phyloP scores from a whole-genome alignment of 1,140 invertebrate genomes.

The Drosophila teissieri region DNA sequence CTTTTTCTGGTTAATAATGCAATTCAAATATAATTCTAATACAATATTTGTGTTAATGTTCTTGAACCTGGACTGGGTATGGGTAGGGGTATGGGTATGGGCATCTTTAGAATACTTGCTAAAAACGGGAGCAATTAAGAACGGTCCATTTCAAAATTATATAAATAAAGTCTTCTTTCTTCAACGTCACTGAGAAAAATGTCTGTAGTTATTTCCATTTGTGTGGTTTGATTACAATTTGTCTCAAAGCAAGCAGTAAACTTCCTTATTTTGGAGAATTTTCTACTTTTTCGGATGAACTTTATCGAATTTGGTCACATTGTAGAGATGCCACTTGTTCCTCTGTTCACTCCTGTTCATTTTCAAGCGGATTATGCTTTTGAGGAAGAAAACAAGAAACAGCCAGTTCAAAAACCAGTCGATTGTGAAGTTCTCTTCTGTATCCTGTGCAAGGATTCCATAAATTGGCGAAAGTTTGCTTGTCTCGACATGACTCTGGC shows the following conservation, averaged over 20 bases:
- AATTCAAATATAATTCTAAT: too few species aligned
- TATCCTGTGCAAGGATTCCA: too few species aligned
- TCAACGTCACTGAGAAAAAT: neutral
- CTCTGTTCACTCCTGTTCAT: neutral
- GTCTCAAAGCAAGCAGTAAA: neutral
- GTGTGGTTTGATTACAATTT: too few species aligned
- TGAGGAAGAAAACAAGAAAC: too few species aligned
- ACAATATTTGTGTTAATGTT: too few species aligned
- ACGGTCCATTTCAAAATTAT: neutral
- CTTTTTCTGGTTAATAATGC: neutral
- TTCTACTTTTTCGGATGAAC: neutral
- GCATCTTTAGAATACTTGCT: neutral
- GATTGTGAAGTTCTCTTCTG: too few species aligned
- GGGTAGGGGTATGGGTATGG: neutral
- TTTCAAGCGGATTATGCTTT: neutral
- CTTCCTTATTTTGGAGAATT: neutral
- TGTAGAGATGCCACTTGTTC: neutral
- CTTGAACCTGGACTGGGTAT: neutral
- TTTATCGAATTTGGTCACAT: neutral
- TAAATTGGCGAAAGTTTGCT: too few species aligned
- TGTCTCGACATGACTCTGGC: too few species aligned
- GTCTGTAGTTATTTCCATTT: too few species aligned
- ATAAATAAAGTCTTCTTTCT: neutral
- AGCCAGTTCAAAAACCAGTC: too few species aligned
- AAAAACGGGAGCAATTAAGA: constrained; percentile 1